Base-by-base conservation (phyloP, 2,113 vertebrate genomes). In the Cacatua alba region DNA sequence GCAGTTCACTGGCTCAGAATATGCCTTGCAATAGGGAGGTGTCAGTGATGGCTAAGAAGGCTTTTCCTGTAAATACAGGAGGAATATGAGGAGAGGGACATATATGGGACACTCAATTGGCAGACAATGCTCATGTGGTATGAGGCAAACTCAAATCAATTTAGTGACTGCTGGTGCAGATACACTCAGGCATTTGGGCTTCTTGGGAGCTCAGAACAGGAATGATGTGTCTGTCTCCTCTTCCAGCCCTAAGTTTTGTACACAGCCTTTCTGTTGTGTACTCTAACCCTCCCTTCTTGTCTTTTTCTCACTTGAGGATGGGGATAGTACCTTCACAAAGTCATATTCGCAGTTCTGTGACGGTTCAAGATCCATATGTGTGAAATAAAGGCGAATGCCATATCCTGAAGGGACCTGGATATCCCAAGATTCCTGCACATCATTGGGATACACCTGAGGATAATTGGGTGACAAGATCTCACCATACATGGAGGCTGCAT, bases 401-500 rank as follows among this genome's bases (percentile, higher is more conserved):
- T 98, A 98, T 48, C 99, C 99, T 1, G 86, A 74, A 2, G 98
- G 98, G n/a, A 99, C 99, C 48, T 98, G 97, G 70, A 99, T 97
- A 74, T 98, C 96, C 99, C 99, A 99, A 17, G 98, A 97, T 63
- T 98, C 10, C 31, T 96, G 95, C 29, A 94, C 26, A 18, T 98
- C 90, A 39, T 99, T 98, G n/a, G 97, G 97, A 88, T 99, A 99
- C 4, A 97, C 98, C 75, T 93, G 98, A 69, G 99, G 99, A 83
- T 99, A 99, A 69, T 98, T 99, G 29, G 99, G 99, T 82, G 99
- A 99, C 74, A 99, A 96, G 94, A 99, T 97, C 98, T 99, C 98
- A 63, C 99, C 99, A 31, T 98, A 97, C 98, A 98, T 96, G 72
- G 97, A 76, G 48, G 95, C 33, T 3, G 96, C 93, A 3, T 94